Evolutionary conservation across 2,888 invertebrate genomes (phyloP), one percentile per base, ranked within the genome.

Genomic region (Teleiodes luculella): DNA sequence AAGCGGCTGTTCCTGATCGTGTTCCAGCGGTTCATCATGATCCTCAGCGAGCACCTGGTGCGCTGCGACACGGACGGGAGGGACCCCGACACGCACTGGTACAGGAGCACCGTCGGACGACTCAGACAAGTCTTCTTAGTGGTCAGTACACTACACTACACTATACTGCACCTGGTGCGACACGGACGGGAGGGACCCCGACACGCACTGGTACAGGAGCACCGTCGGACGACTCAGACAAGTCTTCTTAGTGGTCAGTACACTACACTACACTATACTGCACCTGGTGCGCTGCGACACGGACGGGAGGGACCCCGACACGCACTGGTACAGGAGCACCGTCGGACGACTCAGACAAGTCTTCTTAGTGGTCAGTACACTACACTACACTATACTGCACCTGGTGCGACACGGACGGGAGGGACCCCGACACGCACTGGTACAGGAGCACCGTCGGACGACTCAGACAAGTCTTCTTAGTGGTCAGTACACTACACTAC

Each of bases 1-100:
- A 98, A 98, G 87, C 96, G 98, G 75, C 91, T 98, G 60, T 98
- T 98, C 83, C 93, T 98, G 59, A 98, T 98, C 79, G 97, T 98
- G 69, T 98, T 98, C 87, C 98, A 98, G 91, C 93, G 98, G 57
- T 99, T 99, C 89, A 98, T 98, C 65, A 98, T 98, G 95, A 96
- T 98, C 67, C 90, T 99, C 62, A 97, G 98, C 0, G 98, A 99
- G 81, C 98, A 99, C 90, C 92, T 99, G 68, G 96, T 97, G 52
- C 91, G 96, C 56, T 96, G 96, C 78, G 98, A 99, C 83, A 96
- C 97, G 0, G 97, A 98, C 87, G 97, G 96, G 11, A 92, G 94
- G 60, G 97, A 98, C 86, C 96, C 95, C 73, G 95, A 96, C 83
- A 98, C 97, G 2, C 94, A 95, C 78, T 98, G 98, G 98, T 99